phyloP scores from a whole-genome alignment of 2,888 invertebrate species.

The Lasioglossum morio region DNA sequence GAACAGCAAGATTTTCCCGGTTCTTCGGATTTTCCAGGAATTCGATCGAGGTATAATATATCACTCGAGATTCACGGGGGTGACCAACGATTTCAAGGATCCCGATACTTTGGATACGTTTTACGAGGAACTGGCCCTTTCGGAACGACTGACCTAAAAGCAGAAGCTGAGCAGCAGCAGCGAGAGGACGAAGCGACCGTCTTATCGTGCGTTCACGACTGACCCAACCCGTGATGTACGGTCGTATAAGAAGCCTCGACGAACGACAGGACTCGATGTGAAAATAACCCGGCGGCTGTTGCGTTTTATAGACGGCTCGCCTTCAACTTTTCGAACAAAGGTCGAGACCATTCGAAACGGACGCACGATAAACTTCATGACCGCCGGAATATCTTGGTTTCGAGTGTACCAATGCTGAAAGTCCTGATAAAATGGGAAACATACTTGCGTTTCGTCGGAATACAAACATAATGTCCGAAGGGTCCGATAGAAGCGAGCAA shows the following conservation, averaged over 20 bases:
- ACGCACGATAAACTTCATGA: not conserved
- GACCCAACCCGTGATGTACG: constrained; percentile 32
- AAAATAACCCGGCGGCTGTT: constrained; percentile 26
- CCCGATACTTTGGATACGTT: constrained; percentile 34
- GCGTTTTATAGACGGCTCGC: constrained; percentile 30
- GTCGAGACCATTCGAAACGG: not conserved
- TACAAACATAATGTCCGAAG: not conserved
- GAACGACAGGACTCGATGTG: constrained; percentile 27
- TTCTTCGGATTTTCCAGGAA: constrained; percentile 47
- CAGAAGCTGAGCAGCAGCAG: not conserved
- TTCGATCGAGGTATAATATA: constrained; percentile 37
- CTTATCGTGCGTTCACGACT: constrained; percentile 41
- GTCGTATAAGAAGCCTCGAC: constrained; percentile 39
- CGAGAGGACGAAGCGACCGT: constrained; percentile 18
- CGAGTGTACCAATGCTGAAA: not conserved
- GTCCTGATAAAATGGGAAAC: not conserved
- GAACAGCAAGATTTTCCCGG: not conserved
- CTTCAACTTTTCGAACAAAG: constrained; percentile 9
- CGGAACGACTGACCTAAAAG: constrained; percentile 52
- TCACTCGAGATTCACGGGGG: constrained; percentile 41
- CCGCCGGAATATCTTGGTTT: not conserved
- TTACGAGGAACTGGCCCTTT: constrained; percentile 52
- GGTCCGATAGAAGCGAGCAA: not conserved
- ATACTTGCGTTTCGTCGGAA: not conserved
- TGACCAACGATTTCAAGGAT: constrained; percentile 25